These are phyloP conservation scores for Drosophila quadrilineata DNA, from an alignment of 1,140 invertebrate species.

Conservation along the genomic window DNA sequence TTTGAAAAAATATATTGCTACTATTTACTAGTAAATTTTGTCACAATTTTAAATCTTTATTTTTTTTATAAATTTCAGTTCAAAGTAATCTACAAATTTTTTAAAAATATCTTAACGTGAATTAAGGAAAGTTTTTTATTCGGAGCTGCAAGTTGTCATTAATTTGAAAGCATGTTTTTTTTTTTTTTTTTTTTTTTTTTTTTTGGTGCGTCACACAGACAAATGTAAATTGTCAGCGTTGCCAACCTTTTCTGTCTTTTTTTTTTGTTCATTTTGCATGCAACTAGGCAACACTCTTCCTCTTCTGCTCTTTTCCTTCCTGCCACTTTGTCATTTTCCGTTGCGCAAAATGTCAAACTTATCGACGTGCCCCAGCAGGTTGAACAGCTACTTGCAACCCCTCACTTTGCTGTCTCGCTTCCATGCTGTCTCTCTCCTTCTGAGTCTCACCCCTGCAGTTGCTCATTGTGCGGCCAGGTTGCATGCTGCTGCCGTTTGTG, in stretches of 20 bases:
- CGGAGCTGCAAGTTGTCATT: slow-evolving; percentile 23
- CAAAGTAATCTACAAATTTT: no score
- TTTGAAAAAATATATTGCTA: no score
- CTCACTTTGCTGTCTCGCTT: not conserved
- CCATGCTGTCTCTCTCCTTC: no score
- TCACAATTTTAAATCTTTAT: no score
- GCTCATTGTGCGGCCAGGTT: slow-evolving; percentile 39
- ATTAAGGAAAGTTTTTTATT: not conserved
- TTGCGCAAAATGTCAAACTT: slow-evolving; percentile 77
- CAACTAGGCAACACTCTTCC: no score
- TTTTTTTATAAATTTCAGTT: no score
- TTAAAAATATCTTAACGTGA: no score
- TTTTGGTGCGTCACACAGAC: slow-evolving; percentile 53
- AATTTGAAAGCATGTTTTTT: slow-evolving; percentile 52
- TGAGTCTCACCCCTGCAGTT: no score
- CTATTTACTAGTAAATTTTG: no score
- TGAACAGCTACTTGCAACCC: not conserved
- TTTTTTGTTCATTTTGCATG: slow-evolving; percentile 39
- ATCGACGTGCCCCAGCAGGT: slow-evolving; percentile 60
- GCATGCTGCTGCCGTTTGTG: slow-evolving; percentile 15
- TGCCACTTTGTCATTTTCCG: slow-evolving; percentile 77
- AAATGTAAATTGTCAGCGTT: slow-evolving; percentile 76
- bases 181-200: no score
- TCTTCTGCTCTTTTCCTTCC: no score
- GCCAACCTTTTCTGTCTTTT: slow-evolving; percentile 73